Evolutionary conservation across 2,113 vertebrate species (phyloP), one percentile per base, ranked within the genome.

Genomic region (Butorides virescens): DNA sequence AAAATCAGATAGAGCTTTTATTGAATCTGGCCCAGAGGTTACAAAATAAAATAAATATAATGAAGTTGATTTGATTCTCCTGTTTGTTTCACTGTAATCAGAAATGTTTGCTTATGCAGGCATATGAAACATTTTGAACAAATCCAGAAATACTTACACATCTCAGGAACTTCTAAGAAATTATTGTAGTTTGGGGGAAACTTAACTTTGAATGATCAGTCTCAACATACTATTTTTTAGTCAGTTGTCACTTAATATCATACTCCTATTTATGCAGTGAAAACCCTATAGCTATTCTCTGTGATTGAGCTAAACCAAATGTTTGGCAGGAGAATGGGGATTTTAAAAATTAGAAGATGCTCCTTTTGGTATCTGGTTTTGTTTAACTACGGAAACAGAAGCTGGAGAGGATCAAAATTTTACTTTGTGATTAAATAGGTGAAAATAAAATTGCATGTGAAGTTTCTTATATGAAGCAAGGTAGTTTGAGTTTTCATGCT

Each of bases 1-100:
- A 88, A 88, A 93, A 93, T 95, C 88, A 75, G 79, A 93, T 88
- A 71, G 79, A 91, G 52, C n/a, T 93, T 94, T 96, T 97, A 95
- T 91, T 95, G 89, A 95, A 61, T 39, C 72, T 94, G 74, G 49
- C 86, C 67, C 89, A 85, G 91, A 86, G 89, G 59, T 91, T 74
- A 86, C 3, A 1, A 91, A 92, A 88, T 52, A 95, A 94, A 91
- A 97, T 90, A 96, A 97, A 96, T 96, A 92, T 50, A 90, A 87
- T 77, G 77, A 55, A 92, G 82, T 84, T 93, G 86, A 96, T 96
- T 92, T 70, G 73, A 80, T 91, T 84, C 71, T 95, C 44, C 74
- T 93, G 56, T 61, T 96, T 66, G 27, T 86, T 92, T 79, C 79
- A 58, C 59, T 93, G 79, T 65, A 91, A 46, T 16, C 29, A 21